A percentile compares a stretch with the other conserved stretches of the same genome.
phyloP scores from a whole-genome alignment of 2,797 vertebrate species.

The Bovichtus variegatus region DNA sequence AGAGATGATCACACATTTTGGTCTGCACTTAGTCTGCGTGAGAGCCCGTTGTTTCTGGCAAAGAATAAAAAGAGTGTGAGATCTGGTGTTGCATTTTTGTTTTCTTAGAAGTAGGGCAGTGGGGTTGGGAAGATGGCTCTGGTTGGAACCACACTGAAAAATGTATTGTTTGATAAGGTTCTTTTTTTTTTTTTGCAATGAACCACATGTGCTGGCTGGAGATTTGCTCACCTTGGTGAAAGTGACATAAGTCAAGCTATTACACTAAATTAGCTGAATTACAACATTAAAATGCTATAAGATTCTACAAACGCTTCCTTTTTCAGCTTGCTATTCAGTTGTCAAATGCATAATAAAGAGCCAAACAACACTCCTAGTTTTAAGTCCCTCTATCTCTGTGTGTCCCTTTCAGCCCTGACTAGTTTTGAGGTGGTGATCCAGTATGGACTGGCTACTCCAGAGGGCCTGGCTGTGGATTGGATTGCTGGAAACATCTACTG shows the following conservation, averaged over 20 bases:
- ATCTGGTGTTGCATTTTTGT: slow-evolving; percentile 35
- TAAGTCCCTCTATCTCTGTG: neutral
- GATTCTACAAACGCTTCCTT: neutral
- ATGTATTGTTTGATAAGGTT: slow-evolving; percentile 19
- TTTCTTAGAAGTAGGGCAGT: slow-evolving; percentile 41
- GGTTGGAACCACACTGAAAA: slow-evolving; percentile 49
- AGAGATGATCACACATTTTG: slow-evolving; percentile 64
- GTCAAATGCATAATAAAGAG: neutral
- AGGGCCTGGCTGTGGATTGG: slow-evolving; percentile 98
- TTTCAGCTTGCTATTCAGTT: neutral
- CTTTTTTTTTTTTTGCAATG: slow-evolving; percentile 12
- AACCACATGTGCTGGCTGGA: slow-evolving; percentile 24
- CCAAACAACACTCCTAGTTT: neutral
- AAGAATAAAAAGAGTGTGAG: slow-evolving; percentile 40
- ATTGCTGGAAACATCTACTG: slow-evolving; percentile 99
- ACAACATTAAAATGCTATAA: neutral
- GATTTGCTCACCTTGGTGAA: slow-evolving; percentile 8
- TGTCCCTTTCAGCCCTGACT: slow-evolving; percentile 87
- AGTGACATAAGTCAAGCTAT: slow-evolving; percentile 7
- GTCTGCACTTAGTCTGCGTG: slow-evolving; percentile 45
- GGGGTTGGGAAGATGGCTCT: slow-evolving; percentile 24
- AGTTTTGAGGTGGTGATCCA: slow-evolving; percentile 99
- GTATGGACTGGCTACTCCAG: slow-evolving; percentile 95
- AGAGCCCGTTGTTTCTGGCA: slow-evolving; percentile 59
- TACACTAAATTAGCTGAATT: slow-evolving; percentile 7